Base-by-base conservation (phyloP, 1,140 invertebrate genomes). In the Dryas iulia region DNA sequence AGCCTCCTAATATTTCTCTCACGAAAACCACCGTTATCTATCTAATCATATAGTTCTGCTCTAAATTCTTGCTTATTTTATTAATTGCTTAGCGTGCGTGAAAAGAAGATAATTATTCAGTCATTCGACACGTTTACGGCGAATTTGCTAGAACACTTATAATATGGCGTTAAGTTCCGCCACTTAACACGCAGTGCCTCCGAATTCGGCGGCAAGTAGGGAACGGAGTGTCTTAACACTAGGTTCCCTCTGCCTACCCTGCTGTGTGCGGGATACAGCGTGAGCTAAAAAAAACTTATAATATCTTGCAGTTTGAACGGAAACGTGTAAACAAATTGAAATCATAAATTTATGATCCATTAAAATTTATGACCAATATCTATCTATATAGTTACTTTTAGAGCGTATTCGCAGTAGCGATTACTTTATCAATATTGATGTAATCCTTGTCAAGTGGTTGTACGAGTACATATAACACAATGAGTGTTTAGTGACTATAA, bases 261-360 rank as follows among this genome's bases (percentile, higher is more conserved):
- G n/a, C n/a, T n/a, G n/a, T n/a, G n/a, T n/a, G n/a, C n/a, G n/a
- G n/a, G n/a, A n/a, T n/a, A n/a, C n/a, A n/a, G n/a, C n/a, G n/a
- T n/a, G n/a, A n/a, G n/a, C n/a, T n/a, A n/a, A n/a, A 62, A 60
- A 74, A 66, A 56, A 56, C 33, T 71, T 71, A 74, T 69, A 54
- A 25, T 54, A 54, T 54, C 53, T 65, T 79, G 52, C 59, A 57
- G 63, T 68, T 28, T 53, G 31, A 70, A 74, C 74, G 63, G 74
- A 58, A 78, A 76, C 71, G 66, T 77, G 77, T 79, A 81, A 79
- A 82, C 75, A 82, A 81, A 69, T 74, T 28, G 61, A 68, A 71
- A 79, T 78, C 61, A 75, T 63, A 70, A 74, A 84, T 84, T 82
- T 84, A 84, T 74, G 71, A 74, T 72, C 78, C 73, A 79, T 84